Percentiles rank a stretch among this genome's conserved stretches.
These are phyloP conservation scores for Thermophis baileyi DNA, from an alignment of 2,113 vertebrate species.

Conservation along the genomic window DNA sequence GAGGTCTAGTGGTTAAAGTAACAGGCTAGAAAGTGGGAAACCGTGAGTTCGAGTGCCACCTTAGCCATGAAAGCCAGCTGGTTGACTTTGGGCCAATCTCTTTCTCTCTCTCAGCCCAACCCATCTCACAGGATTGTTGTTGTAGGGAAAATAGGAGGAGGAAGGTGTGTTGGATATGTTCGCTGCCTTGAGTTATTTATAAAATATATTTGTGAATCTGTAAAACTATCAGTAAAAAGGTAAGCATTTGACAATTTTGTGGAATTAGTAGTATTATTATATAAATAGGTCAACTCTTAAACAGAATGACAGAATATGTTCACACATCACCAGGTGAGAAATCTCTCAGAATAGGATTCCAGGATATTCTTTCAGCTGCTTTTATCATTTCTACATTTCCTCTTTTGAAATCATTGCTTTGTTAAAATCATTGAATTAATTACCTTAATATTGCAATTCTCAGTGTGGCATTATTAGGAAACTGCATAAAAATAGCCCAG, in stretches of 20 bases:
- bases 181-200: not conserved
- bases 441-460: not conserved
- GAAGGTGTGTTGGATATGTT: not conserved
- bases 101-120: not conserved
- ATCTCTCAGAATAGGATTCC: not conserved
- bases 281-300: not conserved
- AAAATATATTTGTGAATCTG: not conserved
- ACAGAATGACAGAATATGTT: slow-evolving; percentile 12
- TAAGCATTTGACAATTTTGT: not conserved
- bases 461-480: not conserved
- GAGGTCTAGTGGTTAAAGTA: not conserved
- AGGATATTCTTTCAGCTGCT: not conserved
- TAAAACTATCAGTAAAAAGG: not conserved
- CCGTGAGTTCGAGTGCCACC: not conserved
- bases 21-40: not conserved
- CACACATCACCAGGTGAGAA: not conserved
- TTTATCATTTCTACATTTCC: not conserved
- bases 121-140: not conserved
- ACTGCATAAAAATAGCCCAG: not conserved
- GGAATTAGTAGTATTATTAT: not conserved
- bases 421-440: not conserved
- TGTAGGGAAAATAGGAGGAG: not conserved
- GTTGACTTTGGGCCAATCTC: not conserved
- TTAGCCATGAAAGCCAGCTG: not conserved
- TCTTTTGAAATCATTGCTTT: not conserved